Conservation (phyloP, 2,888 invertebrate species). For the Stenurella melanura region DNA sequence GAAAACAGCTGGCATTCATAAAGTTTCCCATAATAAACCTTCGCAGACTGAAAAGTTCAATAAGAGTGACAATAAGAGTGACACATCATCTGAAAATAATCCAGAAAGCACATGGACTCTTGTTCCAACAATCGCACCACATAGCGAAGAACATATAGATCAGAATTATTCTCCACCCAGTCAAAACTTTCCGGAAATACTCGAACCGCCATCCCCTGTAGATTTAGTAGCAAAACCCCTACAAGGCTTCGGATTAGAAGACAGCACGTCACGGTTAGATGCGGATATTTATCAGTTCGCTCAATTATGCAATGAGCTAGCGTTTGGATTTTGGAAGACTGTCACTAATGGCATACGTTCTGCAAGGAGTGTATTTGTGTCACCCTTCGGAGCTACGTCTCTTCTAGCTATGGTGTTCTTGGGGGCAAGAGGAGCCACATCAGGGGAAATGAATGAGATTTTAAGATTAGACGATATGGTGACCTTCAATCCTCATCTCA, state of each 20-base stretch:
- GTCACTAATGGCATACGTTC: slow-evolving; percentile 83
- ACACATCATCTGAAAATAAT: slow-evolving; percentile 40
- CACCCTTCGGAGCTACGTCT: slow-evolving; percentile 90
- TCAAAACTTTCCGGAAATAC: slow-evolving; percentile 58
- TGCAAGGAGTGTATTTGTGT: slow-evolving; percentile 85
- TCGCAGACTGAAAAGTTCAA: slow-evolving; percentile 34
- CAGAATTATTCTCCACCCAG: slow-evolving; percentile 47
- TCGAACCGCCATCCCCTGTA: slow-evolving; percentile 70
- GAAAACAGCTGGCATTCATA: not conserved
- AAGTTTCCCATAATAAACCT: not conserved
- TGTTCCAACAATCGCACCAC: slow-evolving; percentile 77
- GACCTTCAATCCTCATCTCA: slow-evolving; percentile 91
- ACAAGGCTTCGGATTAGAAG: slow-evolving; percentile 83
- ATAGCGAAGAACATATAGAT: slow-evolving; percentile 57
- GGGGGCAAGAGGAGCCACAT: slow-evolving; percentile 90
- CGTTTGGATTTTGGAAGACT: slow-evolving; percentile 88
- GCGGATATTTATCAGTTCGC: slow-evolving; percentile 86
- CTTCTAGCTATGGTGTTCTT: slow-evolving; percentile 93
- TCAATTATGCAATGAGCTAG: slow-evolving; percentile 88
- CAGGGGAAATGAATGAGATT: slow-evolving; percentile 93
- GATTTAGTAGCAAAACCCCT: slow-evolving; percentile 76
- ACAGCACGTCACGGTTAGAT: slow-evolving; percentile 82
- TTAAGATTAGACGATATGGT: slow-evolving; percentile 90
- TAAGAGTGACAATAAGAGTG: not conserved
- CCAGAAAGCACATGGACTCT: slow-evolving; percentile 75